Percentiles rank a stretch among this genome's conserved stretches.
These are phyloP conservation scores for Ptychodera flava DNA, from an alignment of 35 echinoderm and acorn worm genomes.

Conservation along the genomic window DNA sequence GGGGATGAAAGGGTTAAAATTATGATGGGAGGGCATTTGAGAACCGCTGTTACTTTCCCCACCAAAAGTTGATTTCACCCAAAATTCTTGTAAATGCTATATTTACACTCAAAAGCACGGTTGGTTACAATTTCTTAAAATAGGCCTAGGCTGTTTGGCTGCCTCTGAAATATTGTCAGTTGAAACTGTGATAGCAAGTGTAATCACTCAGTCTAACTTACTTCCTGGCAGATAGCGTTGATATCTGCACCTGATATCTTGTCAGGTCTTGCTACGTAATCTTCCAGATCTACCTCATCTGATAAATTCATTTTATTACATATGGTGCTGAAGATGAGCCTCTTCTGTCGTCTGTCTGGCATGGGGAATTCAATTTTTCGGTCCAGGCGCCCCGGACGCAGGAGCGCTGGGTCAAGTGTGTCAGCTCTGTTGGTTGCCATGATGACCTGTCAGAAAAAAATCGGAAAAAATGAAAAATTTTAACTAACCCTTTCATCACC, in stretches of 20 bases:
- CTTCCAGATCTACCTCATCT: conserved; percentile 94
- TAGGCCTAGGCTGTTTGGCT: too few species aligned
- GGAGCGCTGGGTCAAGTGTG: conserved; percentile 85
- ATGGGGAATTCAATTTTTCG: conserved; percentile 97
- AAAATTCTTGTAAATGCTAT: too few species aligned
- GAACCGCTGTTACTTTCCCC: too few species aligned
- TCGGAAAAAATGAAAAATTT: too few species aligned
- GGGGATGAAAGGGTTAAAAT: too few species aligned
- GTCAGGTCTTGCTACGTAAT: conserved; percentile 94
- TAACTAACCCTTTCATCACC: too few species aligned
- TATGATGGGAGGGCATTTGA: too few species aligned
- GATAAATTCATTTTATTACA: conserved; percentile 92
- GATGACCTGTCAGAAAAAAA: conserved; percentile 58
- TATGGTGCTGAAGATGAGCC: conserved; percentile 94
- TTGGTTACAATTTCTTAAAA: too few species aligned
- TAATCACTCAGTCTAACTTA: too few species aligned
- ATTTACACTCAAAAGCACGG: not conserved
- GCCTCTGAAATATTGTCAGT: too few species aligned
- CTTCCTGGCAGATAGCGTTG: conserved; percentile 98
- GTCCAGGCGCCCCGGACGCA: conserved; percentile 88
- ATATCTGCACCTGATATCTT: conserved; percentile 96
- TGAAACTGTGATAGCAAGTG: too few species aligned
- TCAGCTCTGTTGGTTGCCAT: conserved; percentile 98
- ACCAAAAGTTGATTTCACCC: not conserved
- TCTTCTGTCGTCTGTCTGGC: conserved; percentile 90